phyloP scores from a whole-genome alignment of 2,888 invertebrate species.

The Sminthurinus aureus region DNA sequence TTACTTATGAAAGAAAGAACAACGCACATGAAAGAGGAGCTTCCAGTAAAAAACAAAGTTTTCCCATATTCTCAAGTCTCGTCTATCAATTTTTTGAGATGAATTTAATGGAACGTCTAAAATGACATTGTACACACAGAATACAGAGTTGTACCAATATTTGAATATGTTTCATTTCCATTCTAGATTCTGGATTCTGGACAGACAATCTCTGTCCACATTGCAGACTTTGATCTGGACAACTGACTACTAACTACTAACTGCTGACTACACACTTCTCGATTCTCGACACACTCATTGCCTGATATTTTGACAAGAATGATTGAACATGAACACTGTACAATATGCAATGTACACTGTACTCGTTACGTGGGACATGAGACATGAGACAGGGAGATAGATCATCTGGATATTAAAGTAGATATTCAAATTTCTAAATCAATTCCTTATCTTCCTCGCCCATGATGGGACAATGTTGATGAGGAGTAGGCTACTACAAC shows the following conservation, averaged over 20 bases:
- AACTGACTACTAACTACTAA: too few relatives aligned
- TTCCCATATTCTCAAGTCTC: too few relatives aligned
- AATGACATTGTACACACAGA: too few relatives aligned
- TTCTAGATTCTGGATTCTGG: too few relatives aligned
- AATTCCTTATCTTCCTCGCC: slow-evolving; percentile 35
- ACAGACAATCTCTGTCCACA: slow-evolving; percentile 24
- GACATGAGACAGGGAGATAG: too few relatives aligned
- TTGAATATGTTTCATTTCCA: background rate
- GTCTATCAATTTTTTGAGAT: too few relatives aligned
- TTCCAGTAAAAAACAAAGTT: too few relatives aligned
- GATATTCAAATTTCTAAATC: slow-evolving; percentile 40
- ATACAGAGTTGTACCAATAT: too few relatives aligned
- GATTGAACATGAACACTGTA: slow-evolving; percentile 35
- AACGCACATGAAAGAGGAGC: too few relatives aligned
- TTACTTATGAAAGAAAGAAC: too few relatives aligned
- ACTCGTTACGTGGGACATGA: slow-evolving; percentile 31
- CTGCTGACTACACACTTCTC: too few relatives aligned
- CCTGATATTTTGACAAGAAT: slow-evolving; percentile 35
- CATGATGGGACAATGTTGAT: background rate
- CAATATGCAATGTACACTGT: background rate
- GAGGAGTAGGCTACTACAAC: background rate
- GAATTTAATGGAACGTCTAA: too few relatives aligned
- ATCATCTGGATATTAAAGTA: slow-evolving; percentile 12
- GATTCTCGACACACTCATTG: background rate
- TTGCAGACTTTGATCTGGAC: background rate